phyloP scores from a whole-genome alignment of 2,113 vertebrate genomes.

The Falco punctatus region DNA sequence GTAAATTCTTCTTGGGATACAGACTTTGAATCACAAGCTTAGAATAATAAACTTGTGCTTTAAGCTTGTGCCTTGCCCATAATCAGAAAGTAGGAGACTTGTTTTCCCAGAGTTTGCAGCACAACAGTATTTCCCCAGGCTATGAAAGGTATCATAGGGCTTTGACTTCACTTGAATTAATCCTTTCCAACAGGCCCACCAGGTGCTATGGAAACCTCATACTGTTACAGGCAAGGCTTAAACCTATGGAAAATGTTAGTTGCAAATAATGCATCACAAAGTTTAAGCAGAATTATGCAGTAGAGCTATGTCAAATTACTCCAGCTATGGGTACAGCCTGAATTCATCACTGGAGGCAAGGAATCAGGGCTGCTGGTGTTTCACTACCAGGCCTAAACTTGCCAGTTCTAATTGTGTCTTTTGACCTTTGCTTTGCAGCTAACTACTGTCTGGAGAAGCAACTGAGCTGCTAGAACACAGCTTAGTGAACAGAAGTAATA shows the following conservation, averaged over 20 bases:
- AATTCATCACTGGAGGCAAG: background rate
- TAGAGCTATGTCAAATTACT: background rate
- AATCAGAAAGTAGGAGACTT: background rate
- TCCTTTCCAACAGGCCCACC: fast-evolving
- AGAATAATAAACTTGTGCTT: background rate
- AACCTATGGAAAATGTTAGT: background rate
- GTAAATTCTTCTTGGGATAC: background rate
- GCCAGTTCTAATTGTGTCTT: background rate
- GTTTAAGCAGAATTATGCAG: background rate
- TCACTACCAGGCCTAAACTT: background rate
- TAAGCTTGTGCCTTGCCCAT: background rate
- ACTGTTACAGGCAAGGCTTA: background rate
- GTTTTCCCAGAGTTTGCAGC: background rate
- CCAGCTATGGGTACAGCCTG: background rate
- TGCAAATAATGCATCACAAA: background rate
- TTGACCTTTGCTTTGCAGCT: background rate
- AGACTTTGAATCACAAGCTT: background rate
- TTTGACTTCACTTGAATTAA: background rate
- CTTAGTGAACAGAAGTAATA: background rate
- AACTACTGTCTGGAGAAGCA: background rate
- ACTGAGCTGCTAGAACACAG: background rate
- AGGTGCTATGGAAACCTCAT: background rate
- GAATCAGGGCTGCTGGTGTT: background rate
- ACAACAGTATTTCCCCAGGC: background rate
- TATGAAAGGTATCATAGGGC: background rate